A percentile compares a stretch with the other conserved stretches of the same genome.
These are phyloP conservation scores for Drosophila anomalata DNA, from an alignment of 2,888 invertebrate genomes.

Conservation along the genomic window DNA sequence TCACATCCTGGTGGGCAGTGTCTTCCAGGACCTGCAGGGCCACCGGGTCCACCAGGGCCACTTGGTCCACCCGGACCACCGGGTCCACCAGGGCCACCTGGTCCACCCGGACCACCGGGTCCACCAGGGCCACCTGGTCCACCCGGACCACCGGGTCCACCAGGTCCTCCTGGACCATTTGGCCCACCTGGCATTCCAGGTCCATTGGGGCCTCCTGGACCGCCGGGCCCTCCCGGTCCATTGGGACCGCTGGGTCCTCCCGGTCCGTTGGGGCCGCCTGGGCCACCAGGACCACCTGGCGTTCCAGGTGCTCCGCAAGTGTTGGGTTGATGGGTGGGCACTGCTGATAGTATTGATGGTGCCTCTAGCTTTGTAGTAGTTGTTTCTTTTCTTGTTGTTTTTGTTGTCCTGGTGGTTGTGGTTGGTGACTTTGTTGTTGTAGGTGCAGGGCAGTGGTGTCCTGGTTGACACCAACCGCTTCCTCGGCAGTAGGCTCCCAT, in stretches of 20 bases:
- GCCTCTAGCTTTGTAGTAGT: not conserved
- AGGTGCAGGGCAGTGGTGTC: not conserved
- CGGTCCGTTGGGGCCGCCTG: not conserved
- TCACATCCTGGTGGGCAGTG: not conserved
- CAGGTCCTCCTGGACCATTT: not conserved
- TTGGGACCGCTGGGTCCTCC: not conserved
- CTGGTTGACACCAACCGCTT: not conserved
- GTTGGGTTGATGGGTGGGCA: not conserved
- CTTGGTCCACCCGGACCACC: not conserved
- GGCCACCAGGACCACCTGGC: not conserved
- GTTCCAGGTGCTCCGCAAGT: constrained; percentile 1
- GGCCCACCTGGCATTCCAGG: not conserved
- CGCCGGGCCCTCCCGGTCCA: not conserved
- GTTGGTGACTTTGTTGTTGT: not conserved
- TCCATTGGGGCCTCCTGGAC: not conserved
- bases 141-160: not conserved
- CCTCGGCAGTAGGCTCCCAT: not conserved
- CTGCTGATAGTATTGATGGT: not conserved
- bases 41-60: not conserved
- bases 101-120: not conserved
- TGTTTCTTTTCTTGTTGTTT: no score
- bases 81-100: not conserved
- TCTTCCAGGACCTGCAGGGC: not conserved
- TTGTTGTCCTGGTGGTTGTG: no score
- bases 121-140: not conserved